Conservation (phyloP, 2,113 vertebrate genomes). For the Oncorhynchus kisutch region DNA sequence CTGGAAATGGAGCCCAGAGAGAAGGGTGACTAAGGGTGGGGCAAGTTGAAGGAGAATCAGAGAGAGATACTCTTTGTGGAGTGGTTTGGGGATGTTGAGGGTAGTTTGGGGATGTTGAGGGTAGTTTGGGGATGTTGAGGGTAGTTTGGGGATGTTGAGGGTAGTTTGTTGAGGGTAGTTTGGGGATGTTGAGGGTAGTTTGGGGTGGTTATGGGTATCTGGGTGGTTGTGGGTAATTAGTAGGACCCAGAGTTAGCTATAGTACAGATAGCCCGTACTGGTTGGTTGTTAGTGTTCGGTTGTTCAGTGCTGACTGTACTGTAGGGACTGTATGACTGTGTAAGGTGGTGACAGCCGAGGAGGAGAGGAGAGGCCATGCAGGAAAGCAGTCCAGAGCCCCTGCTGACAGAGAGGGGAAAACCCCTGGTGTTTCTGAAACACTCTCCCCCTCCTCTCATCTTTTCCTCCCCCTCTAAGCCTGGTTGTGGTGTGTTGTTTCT, state of each 20-base stretch:
- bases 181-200: no score
- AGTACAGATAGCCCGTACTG: not conserved
- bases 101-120: no score
- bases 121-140: no score
- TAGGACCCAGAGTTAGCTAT: not conserved
- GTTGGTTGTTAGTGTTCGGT: conserved; percentile 11
- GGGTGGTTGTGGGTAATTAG: not conserved
- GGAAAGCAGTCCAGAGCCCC: not conserved
- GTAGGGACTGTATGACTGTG: not conserved
- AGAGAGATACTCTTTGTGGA: not conserved
- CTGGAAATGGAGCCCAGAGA: not conserved
- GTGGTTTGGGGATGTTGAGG: not conserved
- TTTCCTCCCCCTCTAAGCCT: not conserved
- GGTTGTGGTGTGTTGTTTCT: conserved; percentile 45
- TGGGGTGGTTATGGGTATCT: not conserved
- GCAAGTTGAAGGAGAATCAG: not conserved
- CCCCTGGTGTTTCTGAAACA: not conserved
- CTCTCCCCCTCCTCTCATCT: not conserved
- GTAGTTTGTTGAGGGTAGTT: no score
- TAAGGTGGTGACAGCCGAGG: not conserved
- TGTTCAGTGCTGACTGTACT: not conserved
- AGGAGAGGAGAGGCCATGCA: not conserved
- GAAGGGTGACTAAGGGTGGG: not conserved
- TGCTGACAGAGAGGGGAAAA: not conserved
- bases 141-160: no score